Conservation (phyloP, 2,113 vertebrate genomes). For the Protomyctophum bolini region DNA sequence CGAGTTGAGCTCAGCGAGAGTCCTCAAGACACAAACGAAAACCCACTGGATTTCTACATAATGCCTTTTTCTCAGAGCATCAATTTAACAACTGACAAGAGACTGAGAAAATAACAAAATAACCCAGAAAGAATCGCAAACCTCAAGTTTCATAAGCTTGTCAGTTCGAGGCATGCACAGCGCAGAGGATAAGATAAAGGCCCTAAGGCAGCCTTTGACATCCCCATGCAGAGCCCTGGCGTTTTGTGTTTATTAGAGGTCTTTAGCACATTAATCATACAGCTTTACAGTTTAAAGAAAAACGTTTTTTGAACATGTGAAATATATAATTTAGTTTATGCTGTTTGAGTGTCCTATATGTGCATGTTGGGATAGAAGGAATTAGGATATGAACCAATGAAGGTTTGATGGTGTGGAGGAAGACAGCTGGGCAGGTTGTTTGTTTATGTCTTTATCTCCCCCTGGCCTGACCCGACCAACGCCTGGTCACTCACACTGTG, state of each 20-base stretch:
- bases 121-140: slow-evolving; percentile 34
- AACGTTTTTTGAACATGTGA: too few species aligned
- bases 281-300: too few species aligned
- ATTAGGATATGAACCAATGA: slow-evolving; percentile 52
- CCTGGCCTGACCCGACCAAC: slow-evolving; percentile 29
- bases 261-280: too few species aligned
- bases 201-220: slow-evolving; percentile 30
- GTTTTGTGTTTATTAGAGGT: too few species aligned
- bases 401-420: slow-evolving; percentile 57
- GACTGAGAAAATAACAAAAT: background rate
- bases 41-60: slow-evolving; percentile 13
- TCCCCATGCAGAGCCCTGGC: slow-evolving; percentile 3
- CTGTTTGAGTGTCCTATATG: slow-evolving; percentile 20
- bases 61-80: background rate
- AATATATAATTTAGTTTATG: too few species aligned
- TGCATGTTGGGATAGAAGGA: slow-evolving; percentile 49
- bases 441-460: slow-evolving; percentile 66
- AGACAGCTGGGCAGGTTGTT: slow-evolving; percentile 67
- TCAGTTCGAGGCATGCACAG: slow-evolving; percentile 29
- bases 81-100: background rate
- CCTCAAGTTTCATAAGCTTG: slow-evolving; percentile 43
- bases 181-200: slow-evolving; percentile 19
- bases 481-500: background rate
- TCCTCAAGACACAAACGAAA: slow-evolving; percentile 21
- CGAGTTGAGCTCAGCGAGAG: slow-evolving; percentile 9